These are phyloP conservation scores for Antechinus stuartii DNA, from an alignment of 2,113 vertebrate genomes.

Conservation along the genomic window DNA sequence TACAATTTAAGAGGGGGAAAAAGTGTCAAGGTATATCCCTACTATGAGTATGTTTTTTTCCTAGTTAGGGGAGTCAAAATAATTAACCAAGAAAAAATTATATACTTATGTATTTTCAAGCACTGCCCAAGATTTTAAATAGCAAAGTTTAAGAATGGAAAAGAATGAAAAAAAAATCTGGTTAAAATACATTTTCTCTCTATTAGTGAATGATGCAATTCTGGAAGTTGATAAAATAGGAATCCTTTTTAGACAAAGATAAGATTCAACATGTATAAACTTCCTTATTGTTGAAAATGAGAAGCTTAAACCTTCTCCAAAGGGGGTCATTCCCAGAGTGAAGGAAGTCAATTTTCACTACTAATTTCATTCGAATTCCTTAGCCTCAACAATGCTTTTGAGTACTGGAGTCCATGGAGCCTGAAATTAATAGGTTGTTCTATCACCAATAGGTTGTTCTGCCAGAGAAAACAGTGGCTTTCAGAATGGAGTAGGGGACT, in stretches of 20 bases:
- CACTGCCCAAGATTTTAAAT: too few relatives aligned
- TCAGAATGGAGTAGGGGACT: not conserved
- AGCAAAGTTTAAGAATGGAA: conserved; percentile 31
- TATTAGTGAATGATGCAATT: conserved; percentile 6
- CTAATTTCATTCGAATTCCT: not conserved
- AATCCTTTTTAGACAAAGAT: conserved; percentile 18
- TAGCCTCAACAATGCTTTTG: not conserved
- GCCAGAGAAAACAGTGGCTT: not conserved
- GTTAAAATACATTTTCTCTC: conserved; percentile 30
- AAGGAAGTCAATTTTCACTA: not conserved
- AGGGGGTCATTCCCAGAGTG: not conserved
- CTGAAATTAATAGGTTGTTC: not conserved
- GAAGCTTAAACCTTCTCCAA: not conserved
- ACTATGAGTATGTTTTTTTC: too few relatives aligned
- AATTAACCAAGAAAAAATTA: too few relatives aligned
- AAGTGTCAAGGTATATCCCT: not conserved
- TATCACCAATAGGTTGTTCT: not conserved
- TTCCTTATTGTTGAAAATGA: not conserved
- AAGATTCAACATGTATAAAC: not conserved
- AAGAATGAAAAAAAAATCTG: conserved; percentile 30
- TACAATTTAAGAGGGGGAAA: conserved; percentile 29
- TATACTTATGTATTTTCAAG: too few relatives aligned
- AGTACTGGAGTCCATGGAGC: not conserved
- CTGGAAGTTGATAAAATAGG: not conserved
- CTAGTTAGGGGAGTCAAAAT: too few relatives aligned